phyloP scores from a whole-genome alignment of 2,113 vertebrate genomes.

The Thalassarche chlororhynchos region DNA sequence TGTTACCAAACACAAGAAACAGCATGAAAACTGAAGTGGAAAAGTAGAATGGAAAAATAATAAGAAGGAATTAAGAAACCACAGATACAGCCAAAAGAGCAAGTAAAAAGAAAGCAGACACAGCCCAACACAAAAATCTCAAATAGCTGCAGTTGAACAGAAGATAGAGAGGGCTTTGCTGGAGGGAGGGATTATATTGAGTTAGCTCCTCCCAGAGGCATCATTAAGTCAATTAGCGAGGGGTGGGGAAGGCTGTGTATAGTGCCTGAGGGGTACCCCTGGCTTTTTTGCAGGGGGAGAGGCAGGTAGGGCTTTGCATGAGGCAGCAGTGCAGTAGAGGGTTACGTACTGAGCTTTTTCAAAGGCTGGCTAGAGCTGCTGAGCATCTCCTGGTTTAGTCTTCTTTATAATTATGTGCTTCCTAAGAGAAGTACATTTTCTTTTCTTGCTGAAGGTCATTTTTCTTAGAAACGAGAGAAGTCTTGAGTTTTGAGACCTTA shows the following conservation, averaged over 20 bases:
- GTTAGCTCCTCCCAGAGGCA: neutral
- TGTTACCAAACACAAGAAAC: neutral
- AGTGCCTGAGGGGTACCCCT: fast-evolving
- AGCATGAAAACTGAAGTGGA: neutral
- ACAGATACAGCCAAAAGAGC: neutral
- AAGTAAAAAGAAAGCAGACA: neutral
- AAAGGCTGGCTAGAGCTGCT: neutral
- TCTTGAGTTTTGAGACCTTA: neutral
- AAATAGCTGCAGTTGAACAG: neutral
- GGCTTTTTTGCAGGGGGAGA: fast-evolving
- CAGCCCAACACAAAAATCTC: neutral
- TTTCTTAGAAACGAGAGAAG: neutral
- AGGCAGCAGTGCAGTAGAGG: neutral
- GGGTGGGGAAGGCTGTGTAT: neutral
- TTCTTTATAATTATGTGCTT: neutral
- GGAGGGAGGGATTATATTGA: neutral
- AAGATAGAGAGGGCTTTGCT: neutral
- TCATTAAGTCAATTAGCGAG: neutral
- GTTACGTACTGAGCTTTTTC: neutral
- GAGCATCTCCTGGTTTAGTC: neutral
- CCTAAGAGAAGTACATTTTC: neutral
- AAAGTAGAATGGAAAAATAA: neutral
- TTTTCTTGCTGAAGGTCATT: neutral
- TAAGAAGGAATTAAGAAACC: neutral
- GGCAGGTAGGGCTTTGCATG: neutral